Percentiles rank a stretch among this genome's conserved stretches.
These are phyloP conservation scores for Sigmodon hispidus DNA, from an alignment of 2,113 vertebrate genomes.

Conservation along the genomic window DNA sequence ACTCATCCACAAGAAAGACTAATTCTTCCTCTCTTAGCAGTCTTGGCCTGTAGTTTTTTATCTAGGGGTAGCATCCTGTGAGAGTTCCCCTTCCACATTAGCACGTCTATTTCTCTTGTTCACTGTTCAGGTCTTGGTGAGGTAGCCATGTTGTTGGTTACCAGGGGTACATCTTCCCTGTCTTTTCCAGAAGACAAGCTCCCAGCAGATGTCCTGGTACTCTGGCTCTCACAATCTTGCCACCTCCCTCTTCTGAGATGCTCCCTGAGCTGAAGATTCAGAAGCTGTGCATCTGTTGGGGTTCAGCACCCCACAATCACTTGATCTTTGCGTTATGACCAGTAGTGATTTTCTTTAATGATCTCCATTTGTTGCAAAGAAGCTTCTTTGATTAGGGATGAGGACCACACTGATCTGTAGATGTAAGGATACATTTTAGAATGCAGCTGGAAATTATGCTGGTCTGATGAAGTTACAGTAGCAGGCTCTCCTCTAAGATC, in stretches of 20 bases:
- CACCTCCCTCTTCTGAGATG: not conserved
- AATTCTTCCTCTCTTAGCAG: not conserved
- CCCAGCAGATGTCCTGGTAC: not conserved
- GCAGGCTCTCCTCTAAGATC: not conserved
- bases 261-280: not conserved
- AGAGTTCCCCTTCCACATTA: not conserved
- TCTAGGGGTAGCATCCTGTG: not conserved
- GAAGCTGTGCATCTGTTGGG: not conserved
- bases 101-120: not conserved
- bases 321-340: not conserved
- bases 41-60: not conserved
- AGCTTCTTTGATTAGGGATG: not conserved
- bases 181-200: not conserved
- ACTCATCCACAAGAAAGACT: not conserved
- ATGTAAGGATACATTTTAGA: not conserved
- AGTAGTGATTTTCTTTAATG: not conserved
- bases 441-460: not conserved
- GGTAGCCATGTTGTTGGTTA: not conserved
- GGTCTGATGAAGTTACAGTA: not conserved
- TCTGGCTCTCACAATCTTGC: not conserved
- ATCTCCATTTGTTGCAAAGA: not conserved
- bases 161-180: not conserved
- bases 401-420: not conserved
- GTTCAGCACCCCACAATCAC: not conserved
- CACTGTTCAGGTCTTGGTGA: not conserved